A percentile compares a stretch with the other conserved stretches of the same genome.
phyloP scores from a whole-genome alignment of 2,797 vertebrate species.

The Anguilla marmorata region DNA sequence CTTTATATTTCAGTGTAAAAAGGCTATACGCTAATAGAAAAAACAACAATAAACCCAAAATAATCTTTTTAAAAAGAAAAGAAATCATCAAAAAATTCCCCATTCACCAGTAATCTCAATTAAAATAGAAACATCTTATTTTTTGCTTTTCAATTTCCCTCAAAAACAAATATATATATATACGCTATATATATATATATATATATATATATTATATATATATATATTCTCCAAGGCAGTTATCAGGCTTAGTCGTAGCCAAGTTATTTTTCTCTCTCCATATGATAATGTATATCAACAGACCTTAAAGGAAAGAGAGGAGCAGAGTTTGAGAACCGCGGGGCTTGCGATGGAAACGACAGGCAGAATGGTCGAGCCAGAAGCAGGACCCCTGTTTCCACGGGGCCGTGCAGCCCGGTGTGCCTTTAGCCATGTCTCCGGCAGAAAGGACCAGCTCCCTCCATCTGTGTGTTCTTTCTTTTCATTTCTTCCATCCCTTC shows the following conservation, averaged over 20 bases:
- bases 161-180: constrained; percentile 72
- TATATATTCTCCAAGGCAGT: constrained; percentile 77
- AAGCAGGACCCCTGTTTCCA: background rate
- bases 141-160: constrained; percentile 70
- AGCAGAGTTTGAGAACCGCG: constrained; percentile 46
- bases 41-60: constrained; percentile 65
- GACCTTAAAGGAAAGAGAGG: constrained; percentile 58
- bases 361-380: background rate
- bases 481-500: background rate
- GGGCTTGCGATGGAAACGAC: constrained; percentile 28
- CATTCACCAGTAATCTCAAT: constrained; percentile 76
- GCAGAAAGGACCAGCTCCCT: background rate
- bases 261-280: constrained; percentile 52
- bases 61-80: constrained; percentile 65
- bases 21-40: constrained; percentile 77
- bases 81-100: constrained; percentile 66
- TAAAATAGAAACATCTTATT: constrained; percentile 76
- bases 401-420: background rate
- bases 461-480: background rate
- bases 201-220: constrained; percentile 56
- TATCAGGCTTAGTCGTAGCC: constrained; percentile 70
- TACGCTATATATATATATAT: constrained; percentile 13
- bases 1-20: constrained; percentile 82
- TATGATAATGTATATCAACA: constrained; percentile 61
- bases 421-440: background rate